These are phyloP conservation scores for Actenoides lindsayi DNA, from an alignment of 2,113 vertebrate species.

Conservation along the genomic window DNA sequence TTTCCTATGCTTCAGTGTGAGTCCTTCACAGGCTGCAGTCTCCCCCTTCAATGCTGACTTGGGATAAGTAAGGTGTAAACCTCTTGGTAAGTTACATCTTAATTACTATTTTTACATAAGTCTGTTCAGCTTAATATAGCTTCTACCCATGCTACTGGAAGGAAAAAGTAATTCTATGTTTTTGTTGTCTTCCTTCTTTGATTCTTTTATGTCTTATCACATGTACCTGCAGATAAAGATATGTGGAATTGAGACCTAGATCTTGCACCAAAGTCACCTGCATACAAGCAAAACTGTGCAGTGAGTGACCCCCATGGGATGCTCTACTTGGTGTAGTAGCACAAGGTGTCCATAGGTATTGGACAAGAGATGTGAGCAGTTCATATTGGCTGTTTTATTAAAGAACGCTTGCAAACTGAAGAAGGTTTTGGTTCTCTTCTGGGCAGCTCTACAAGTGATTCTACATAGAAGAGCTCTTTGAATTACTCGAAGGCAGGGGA, in stretches of 20 bases:
- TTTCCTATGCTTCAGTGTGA: not conserved
- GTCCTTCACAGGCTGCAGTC: not conserved
- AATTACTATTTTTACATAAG: not conserved
- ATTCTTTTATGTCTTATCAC: too few relatives aligned
- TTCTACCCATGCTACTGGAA: not conserved
- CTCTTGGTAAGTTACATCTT: not conserved
- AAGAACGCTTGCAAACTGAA: not conserved
- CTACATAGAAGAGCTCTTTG: not conserved
- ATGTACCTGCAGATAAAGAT: not conserved
- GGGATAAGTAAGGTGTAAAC: not conserved
- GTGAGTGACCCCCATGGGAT: not conserved
- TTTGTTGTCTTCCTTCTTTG: not conserved
- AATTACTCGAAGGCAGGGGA: not conserved
- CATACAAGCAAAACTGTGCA: not conserved
- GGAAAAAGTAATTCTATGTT: not conserved
- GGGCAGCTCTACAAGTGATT: not conserved
- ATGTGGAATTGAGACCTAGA: not conserved
- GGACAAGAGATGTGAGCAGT: not conserved
- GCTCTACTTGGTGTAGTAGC: not conserved
- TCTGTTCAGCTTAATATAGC: not conserved
- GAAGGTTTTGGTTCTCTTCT: not conserved
- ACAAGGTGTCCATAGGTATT: not conserved
- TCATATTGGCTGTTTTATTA: not conserved
- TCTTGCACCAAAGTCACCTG: not conserved
- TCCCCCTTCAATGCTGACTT: not conserved